phyloP scores from a whole-genome alignment of 2,113 vertebrate species.

The Erpornis zantholeuca region DNA sequence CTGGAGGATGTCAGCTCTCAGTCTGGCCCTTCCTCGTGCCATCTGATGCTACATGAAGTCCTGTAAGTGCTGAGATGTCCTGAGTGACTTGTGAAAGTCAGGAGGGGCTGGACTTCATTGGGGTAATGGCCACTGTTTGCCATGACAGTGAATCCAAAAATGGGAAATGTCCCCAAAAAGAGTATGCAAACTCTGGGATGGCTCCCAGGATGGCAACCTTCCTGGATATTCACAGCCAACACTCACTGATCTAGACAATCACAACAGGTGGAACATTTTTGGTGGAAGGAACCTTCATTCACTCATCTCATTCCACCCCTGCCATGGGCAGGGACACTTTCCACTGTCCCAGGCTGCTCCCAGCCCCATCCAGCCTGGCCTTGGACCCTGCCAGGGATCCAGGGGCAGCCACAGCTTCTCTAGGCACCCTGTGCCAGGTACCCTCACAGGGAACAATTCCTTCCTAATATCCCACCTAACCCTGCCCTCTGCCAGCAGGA shows the following conservation, averaged over 20 bases:
- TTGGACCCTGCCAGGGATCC: background rate
- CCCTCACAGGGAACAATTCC: background rate
- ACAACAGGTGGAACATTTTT: background rate
- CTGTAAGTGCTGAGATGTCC: background rate
- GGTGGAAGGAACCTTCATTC: background rate
- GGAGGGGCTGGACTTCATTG: background rate
- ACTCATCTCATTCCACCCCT: fast-evolving
- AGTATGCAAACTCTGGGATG: background rate
- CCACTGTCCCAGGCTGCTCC: background rate
- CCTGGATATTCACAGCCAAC: background rate
- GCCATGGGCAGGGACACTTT: background rate
- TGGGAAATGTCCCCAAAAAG: background rate
- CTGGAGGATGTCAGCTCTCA: background rate
- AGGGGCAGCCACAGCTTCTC: background rate
- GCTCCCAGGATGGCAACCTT: background rate
- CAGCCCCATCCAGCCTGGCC: fast-evolving
- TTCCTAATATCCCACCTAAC: background rate
- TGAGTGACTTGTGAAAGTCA: background rate
- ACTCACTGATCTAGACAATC: background rate
- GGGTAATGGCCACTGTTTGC: background rate
- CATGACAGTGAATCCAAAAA: background rate
- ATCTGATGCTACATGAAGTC: background rate
- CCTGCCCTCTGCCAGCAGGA: background rate
- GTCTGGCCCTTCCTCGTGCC: background rate
- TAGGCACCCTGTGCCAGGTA: background rate